Evolutionary conservation across 1,140 invertebrate species (phyloP).

Genomic region (Luehdorfia chinensis): DNA sequence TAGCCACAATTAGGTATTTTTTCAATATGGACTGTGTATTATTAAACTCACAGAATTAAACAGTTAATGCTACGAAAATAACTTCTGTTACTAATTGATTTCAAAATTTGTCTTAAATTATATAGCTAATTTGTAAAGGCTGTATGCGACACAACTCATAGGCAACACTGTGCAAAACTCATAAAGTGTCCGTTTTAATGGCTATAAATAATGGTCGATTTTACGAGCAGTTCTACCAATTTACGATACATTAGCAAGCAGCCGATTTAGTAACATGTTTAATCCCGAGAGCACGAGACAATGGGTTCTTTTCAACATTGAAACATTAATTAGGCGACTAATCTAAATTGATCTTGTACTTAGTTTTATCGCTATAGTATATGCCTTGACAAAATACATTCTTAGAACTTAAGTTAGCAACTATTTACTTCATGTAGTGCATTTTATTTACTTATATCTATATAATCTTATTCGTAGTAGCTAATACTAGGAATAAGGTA

Average conservation of each 20-base stretch:
- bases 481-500: too few species aligned
- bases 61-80: too few species aligned
- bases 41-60: too few species aligned
- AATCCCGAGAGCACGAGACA: neutral
- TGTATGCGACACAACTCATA: too few species aligned
- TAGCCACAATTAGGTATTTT: neutral
- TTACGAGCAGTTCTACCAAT: conserved; percentile 62
- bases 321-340: conserved; percentile 11
- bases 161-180: conserved; percentile 34
- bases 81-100: too few species aligned
- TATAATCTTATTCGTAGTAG: too few species aligned
- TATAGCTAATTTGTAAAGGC: conserved; percentile 17
- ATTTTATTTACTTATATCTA: too few species aligned
- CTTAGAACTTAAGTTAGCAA: neutral
- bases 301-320: neutral
- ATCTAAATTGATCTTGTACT: conserved; percentile 1
- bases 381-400: neutral
- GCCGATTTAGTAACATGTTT: conserved; percentile 34
- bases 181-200: conserved; percentile 57
- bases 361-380: too few species aligned
- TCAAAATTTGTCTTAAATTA: too few species aligned
- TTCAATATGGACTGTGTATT: neutral
- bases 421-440: too few species aligned
- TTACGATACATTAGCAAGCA: conserved; percentile 64
- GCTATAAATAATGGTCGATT: conserved; percentile 64